Evolutionary conservation across 2,113 vertebrate genomes (phyloP).

Genomic region (Coregonus clupeaformis): DNA sequence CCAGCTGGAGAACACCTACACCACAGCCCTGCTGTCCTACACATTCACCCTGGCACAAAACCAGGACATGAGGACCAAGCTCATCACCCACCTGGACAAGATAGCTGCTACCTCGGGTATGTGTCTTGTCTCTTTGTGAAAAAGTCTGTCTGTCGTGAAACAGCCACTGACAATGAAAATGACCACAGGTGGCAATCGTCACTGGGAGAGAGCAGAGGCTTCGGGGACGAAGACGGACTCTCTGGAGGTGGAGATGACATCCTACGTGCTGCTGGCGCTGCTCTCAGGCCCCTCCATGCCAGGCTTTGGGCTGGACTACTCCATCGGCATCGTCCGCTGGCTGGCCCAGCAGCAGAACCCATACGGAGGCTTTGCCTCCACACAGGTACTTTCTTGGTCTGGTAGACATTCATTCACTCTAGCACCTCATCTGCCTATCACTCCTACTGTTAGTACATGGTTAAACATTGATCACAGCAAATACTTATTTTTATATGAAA

Average conservation of each 20-base stretch:
- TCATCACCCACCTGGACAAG: slow-evolving; percentile 58
- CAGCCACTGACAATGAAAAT: neutral
- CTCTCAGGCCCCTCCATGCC: too few relatives aligned
- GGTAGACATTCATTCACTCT: too few relatives aligned
- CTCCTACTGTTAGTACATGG: too few relatives aligned
- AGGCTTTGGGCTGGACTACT: slow-evolving; percentile 68
- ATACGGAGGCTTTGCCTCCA: slow-evolving; percentile 83
- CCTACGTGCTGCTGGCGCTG: slow-evolving; percentile 78
- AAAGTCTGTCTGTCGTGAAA: too few relatives aligned
- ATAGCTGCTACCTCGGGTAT: slow-evolving; percentile 32
- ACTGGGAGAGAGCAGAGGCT: slow-evolving; percentile 60
- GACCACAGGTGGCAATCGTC: slow-evolving; percentile 55
- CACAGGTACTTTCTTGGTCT: slow-evolving; percentile 71
- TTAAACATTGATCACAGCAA: too few relatives aligned
- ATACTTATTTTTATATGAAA: too few relatives aligned
- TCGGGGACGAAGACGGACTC: slow-evolving; percentile 57
- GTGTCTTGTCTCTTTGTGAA: too few relatives aligned
- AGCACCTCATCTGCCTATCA: neutral
- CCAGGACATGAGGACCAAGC: slow-evolving; percentile 60
- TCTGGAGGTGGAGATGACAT: slow-evolving; percentile 79
- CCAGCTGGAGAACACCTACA: slow-evolving; percentile 70
- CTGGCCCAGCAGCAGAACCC: slow-evolving; percentile 80
- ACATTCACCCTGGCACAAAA: slow-evolving; percentile 83
- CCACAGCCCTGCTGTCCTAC: slow-evolving; percentile 81
- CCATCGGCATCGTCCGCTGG: slow-evolving; percentile 77